A percentile compares a stretch with the other conserved stretches of the same genome.
phyloP scores from a whole-genome alignment of 2,113 vertebrate species.

The Eclectus roratus region DNA sequence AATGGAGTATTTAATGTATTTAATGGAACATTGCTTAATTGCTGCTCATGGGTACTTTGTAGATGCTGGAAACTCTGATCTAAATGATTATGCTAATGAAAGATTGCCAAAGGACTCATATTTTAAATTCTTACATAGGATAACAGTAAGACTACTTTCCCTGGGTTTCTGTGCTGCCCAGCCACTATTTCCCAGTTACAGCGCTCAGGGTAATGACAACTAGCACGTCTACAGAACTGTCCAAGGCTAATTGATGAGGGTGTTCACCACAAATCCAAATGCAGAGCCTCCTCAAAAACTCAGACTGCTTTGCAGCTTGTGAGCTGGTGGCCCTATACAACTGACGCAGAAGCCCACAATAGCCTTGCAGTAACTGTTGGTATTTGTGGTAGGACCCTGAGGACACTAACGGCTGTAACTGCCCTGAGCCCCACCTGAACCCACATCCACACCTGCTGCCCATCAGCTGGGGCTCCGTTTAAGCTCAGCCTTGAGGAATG shows the following conservation, averaged over 20 bases:
- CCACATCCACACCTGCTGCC: background rate
- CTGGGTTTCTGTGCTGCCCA: background rate
- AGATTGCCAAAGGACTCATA: background rate
- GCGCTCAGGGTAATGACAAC: background rate
- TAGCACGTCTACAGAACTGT: background rate
- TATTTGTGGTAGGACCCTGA: background rate
- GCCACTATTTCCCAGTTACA: background rate
- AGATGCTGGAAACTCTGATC: constrained; percentile 32
- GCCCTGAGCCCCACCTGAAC: background rate
- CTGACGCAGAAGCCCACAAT: background rate
- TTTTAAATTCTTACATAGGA: background rate
- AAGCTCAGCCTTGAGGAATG: fast-evolving
- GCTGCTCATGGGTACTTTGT: background rate
- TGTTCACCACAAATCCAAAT: background rate
- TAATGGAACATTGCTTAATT: background rate
- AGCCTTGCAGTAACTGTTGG: background rate
- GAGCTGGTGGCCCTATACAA: background rate
- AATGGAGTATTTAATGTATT: constrained; percentile 32
- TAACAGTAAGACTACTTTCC: background rate
- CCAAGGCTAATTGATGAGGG: background rate
- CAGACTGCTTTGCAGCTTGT: background rate
- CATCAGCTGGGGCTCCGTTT: fast-evolving
- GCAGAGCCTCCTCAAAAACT: background rate
- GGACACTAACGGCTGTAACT: background rate
- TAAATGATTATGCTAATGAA: background rate